Percentiles rank a stretch among this genome's conserved stretches.
Conservation (phyloP, 2,113 vertebrate genomes). For the Chrysemys picta region DNA sequence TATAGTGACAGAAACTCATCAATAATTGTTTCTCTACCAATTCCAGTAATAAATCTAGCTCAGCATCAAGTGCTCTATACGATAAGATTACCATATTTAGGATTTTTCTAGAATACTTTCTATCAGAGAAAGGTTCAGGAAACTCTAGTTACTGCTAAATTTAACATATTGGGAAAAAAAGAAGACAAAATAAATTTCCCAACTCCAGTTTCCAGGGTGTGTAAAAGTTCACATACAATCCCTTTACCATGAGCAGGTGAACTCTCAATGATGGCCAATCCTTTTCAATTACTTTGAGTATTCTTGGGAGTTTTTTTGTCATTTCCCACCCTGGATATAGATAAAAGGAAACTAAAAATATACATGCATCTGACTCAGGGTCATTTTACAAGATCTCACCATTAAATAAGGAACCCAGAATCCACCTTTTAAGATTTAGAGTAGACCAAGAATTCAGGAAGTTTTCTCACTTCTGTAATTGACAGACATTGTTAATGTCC, state of each 20-base stretch:
- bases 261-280: neutral
- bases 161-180: neutral
- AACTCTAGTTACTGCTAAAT: neutral
- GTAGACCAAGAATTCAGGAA: neutral
- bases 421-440: neutral
- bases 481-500: neutral
- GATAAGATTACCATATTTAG: neutral
- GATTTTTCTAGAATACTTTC: conserved; percentile 57
- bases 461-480: neutral
- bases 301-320: neutral
- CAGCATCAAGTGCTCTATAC: neutral
- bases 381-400: neutral
- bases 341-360: neutral
- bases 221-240: neutral
- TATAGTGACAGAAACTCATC: neutral
- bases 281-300: neutral
- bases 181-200: neutral
- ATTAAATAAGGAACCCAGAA: neutral
- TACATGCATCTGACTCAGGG: neutral
- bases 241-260: neutral
- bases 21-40: rapidly evolving
- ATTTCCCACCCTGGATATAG: neutral
- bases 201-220: neutral
- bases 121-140: neutral
- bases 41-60: neutral